Conservation (phyloP, 53 echinoderm and acorn worm species). For the Pentamera pediparva region DNA sequence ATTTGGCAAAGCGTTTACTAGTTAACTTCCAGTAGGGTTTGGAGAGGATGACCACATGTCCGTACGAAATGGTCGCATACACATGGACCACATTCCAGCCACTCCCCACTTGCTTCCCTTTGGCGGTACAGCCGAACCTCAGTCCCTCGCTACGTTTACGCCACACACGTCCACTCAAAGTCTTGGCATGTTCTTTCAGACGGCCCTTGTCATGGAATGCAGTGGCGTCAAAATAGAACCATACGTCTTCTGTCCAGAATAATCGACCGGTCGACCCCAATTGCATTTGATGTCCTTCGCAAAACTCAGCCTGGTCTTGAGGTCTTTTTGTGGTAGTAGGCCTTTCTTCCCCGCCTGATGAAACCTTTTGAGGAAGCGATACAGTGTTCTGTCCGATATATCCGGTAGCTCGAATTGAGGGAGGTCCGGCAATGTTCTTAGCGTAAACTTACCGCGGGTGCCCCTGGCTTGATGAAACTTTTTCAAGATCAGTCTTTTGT, state of each 20-base stretch:
- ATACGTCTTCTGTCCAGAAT: slow-evolving; percentile 8
- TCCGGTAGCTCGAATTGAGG: too few relatives aligned
- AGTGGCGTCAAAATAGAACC: slow-evolving; percentile 21
- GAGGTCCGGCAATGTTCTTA: too few relatives aligned
- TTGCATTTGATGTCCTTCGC: not conserved
- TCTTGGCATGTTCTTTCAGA: not conserved
- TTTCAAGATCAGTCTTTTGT: too few relatives aligned
- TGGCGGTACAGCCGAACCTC: not conserved
- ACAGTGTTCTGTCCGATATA: too few relatives aligned
- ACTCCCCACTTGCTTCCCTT: not conserved
- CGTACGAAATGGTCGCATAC: slow-evolving; percentile 1
- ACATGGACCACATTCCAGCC: not conserved
- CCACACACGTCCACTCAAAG: slow-evolving; percentile 1
- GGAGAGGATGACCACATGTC: not conserved
- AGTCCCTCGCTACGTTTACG: not conserved
- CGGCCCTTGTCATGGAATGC: not conserved
- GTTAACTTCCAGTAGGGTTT: slow-evolving; percentile 8
- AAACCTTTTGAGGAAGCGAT: too few relatives aligned
- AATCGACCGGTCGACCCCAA: not conserved
- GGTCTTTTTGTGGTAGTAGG: not conserved
- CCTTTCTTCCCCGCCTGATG: too few relatives aligned
- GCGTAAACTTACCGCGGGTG: too few relatives aligned
- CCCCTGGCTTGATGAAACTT: too few relatives aligned
- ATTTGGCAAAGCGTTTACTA: not conserved
- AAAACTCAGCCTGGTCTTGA: not conserved